These are phyloP conservation scores for Rhinophrynus dorsalis DNA, from an alignment of 2,797 vertebrate species.

Conservation along the genomic window DNA sequence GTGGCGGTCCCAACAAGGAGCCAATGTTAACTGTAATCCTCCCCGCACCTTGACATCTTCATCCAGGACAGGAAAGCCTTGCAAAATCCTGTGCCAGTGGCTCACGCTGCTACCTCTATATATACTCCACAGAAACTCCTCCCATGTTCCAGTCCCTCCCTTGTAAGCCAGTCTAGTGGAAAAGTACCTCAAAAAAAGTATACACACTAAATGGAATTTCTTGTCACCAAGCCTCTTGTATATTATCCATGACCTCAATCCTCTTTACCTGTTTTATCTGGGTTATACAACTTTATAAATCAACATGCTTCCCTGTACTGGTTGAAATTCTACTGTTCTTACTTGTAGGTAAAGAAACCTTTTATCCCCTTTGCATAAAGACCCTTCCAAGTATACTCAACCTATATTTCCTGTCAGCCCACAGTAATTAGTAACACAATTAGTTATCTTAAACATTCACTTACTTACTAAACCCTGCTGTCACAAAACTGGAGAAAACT, in stretches of 20 bases:
- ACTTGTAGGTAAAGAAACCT: not conserved
- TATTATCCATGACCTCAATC: not conserved
- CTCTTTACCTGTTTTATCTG: not conserved
- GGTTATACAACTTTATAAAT: not conserved
- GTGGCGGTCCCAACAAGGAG: slow-evolving; percentile 42
- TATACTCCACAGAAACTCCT: slow-evolving; percentile 54
- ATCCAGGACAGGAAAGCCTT: slow-evolving; percentile 50
- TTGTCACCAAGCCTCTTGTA: not conserved
- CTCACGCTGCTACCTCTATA: slow-evolving; percentile 39
- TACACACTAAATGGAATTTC: not conserved
- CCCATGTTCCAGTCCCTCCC: slow-evolving; percentile 41
- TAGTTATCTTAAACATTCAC: too few relatives aligned
- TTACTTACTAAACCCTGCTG: too few relatives aligned
- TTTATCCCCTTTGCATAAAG: not conserved
- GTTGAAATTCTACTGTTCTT: not conserved
- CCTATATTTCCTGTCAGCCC: not conserved
- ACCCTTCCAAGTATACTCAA: not conserved
- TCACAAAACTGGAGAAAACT: too few relatives aligned
- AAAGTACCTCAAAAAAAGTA: slow-evolving; percentile 63
- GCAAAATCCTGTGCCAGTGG: slow-evolving; percentile 52
- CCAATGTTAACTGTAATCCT: slow-evolving; percentile 59
- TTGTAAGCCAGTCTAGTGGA: slow-evolving; percentile 62
- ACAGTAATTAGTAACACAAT: not conserved
- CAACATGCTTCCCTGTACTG: not conserved
- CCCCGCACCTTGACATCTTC: slow-evolving; percentile 58